Evolutionary conservation across 2,797 vertebrate species (phyloP).

Genomic region (Chloroceryle inda): DNA sequence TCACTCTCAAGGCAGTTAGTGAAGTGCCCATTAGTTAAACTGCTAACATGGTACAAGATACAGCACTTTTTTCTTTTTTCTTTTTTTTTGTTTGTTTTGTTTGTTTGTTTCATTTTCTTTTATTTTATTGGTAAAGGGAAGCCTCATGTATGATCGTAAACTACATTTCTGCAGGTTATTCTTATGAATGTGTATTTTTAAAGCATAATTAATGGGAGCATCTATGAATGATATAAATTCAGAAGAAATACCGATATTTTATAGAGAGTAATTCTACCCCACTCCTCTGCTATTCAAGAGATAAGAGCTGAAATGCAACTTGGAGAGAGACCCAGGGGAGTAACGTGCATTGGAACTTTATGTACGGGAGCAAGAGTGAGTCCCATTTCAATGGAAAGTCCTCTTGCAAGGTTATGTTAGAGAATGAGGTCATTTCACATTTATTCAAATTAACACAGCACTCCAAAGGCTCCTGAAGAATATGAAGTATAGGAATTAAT

Average conservation of each 20-base stretch:
- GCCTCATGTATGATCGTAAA: background rate
- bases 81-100: too few species aligned
- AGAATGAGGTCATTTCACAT: conserved; percentile 29
- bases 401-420: conserved; percentile 44
- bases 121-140: conserved; percentile 10
- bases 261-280: background rate
- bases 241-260: conserved; percentile 27
- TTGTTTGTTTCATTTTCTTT: background rate
- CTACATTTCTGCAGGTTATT: conserved; percentile 23
- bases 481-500: conserved; percentile 8
- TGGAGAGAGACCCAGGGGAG: background rate
- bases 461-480: background rate
- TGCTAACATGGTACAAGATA: background rate
- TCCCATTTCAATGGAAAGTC: conserved; percentile 9
- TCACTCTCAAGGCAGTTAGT: background rate
- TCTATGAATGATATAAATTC: conserved; percentile 25
- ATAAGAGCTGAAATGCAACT: conserved; percentile 36
- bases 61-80: background rate
- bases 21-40: conserved; percentile 5
- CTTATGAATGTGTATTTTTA: background rate
- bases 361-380: background rate
- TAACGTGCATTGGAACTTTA: conserved; percentile 38
- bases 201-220: background rate
- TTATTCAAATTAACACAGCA: background rate
- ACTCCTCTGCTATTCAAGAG: background rate